Percentiles rank a stretch among this genome's conserved stretches.
Evolutionary conservation across 2,113 vertebrate species (phyloP).

Genomic region (Gasterosteus nipponicus): DNA sequence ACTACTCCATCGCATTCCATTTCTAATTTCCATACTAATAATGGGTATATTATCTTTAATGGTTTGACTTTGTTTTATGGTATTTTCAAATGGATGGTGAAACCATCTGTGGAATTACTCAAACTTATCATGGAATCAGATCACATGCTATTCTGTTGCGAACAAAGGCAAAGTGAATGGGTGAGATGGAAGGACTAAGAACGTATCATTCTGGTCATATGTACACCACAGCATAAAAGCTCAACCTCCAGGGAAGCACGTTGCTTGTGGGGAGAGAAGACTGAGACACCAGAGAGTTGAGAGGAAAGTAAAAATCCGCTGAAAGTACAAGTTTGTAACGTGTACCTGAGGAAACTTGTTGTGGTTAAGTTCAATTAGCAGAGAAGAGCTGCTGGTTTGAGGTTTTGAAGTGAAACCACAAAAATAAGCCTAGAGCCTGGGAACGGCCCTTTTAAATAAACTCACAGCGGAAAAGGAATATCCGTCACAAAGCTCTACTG

Average conservation of each 20-base stretch:
- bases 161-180: slow-evolving; percentile 47
- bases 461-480: not conserved
- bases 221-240: slow-evolving; percentile 17
- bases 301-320: slow-evolving; percentile 19
- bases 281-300: slow-evolving; percentile 4
- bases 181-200: slow-evolving; percentile 29
- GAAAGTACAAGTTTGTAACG: slow-evolving; percentile 38
- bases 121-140: slow-evolving; percentile 68
- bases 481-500: slow-evolving; percentile 3
- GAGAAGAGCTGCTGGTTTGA: slow-evolving; percentile 44
- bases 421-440: slow-evolving; percentile 2
- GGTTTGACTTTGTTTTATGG: slow-evolving; percentile 76
- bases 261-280: not conserved
- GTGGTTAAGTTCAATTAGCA: slow-evolving; percentile 56
- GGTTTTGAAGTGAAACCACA: slow-evolving; percentile 52
- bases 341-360: slow-evolving; percentile 34
- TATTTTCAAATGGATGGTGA: slow-evolving; percentile 70
- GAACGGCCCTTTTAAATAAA: slow-evolving; percentile 3
- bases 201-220: slow-evolving; percentile 22
- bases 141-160: slow-evolving; percentile 52
- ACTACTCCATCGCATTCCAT: slow-evolving; percentile 57
- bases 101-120: slow-evolving; percentile 61
- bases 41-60: slow-evolving; percentile 79
- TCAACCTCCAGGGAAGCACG: not conserved
- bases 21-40: slow-evolving; percentile 81